phyloP scores from a whole-genome alignment of 2,113 vertebrate genomes.

The Morphnarchus princeps region DNA sequence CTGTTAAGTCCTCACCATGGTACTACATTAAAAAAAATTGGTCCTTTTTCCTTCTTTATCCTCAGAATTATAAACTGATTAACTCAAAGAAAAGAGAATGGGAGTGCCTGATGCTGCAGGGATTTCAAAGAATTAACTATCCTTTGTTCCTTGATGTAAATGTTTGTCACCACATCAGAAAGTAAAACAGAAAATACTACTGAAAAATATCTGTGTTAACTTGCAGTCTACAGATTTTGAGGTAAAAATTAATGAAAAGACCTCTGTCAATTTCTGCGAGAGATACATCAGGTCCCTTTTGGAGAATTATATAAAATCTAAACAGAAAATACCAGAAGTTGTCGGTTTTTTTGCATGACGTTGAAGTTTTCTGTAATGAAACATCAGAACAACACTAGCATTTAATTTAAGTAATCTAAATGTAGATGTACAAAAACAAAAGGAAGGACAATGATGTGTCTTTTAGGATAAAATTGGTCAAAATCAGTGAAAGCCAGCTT shows the following conservation, averaged over 20 bases:
- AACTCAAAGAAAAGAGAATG: background rate
- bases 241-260: background rate
- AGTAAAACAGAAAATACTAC: background rate
- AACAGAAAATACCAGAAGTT: background rate
- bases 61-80: background rate
- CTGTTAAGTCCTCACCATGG: background rate
- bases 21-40: background rate
- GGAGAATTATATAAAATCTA: background rate
- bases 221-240: background rate
- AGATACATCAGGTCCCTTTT: background rate
- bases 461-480: background rate
- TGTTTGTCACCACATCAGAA: background rate
- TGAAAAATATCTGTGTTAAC: background rate
- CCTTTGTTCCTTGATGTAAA: background rate
- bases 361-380: background rate
- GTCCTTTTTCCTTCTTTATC: background rate
- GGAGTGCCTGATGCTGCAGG: background rate
- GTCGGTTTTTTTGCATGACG: background rate
- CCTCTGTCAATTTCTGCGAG: background rate
- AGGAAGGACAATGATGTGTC: background rate
- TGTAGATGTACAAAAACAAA: background rate
- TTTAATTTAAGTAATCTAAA: background rate
- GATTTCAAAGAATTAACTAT: background rate
- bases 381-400: background rate
- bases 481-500: background rate